A percentile compares a stretch with the other conserved stretches of the same genome.
Evolutionary conservation across 2,113 vertebrate species (phyloP).

Genomic region (Cricetomys ansorgei): DNA sequence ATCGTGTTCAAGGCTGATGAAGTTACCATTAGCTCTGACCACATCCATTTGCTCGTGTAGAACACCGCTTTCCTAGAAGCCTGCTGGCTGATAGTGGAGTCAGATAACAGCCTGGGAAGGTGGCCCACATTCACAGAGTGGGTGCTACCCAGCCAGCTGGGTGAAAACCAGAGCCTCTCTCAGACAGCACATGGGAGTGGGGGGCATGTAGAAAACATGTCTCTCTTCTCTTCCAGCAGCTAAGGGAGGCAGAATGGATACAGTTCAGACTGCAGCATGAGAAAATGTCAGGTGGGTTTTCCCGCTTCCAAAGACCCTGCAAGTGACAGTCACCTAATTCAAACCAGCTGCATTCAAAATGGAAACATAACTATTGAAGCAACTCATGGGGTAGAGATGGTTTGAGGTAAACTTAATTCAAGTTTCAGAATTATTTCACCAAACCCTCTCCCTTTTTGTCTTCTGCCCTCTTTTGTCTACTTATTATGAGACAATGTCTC

Average conservation of each 20-base stretch:
- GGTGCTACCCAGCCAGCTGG: conserved; percentile 46
- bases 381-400: neutral
- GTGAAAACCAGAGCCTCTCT: conserved; percentile 26
- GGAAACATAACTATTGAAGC: neutral
- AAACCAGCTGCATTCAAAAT: neutral
- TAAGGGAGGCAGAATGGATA: neutral
- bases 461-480: neutral
- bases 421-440: neutral
- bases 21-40: conserved; percentile 35
- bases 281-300: neutral
- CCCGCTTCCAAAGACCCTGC: neutral
- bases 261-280: neutral
- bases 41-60: neutral
- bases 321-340: neutral
- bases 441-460: neutral
- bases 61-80: conserved; percentile 72
- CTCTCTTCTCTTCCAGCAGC: neutral
- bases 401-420: neutral
- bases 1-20: neutral
- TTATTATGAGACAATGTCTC: neutral
- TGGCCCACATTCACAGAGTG: conserved; percentile 52
- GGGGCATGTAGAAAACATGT: neutral
- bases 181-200: neutral
- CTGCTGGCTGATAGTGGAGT: conserved; percentile 65
- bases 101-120: conserved; percentile 70